These are phyloP conservation scores for Perizoma flavofasciatum DNA, from an alignment of 2,888 invertebrate species.

Conservation along the genomic window DNA sequence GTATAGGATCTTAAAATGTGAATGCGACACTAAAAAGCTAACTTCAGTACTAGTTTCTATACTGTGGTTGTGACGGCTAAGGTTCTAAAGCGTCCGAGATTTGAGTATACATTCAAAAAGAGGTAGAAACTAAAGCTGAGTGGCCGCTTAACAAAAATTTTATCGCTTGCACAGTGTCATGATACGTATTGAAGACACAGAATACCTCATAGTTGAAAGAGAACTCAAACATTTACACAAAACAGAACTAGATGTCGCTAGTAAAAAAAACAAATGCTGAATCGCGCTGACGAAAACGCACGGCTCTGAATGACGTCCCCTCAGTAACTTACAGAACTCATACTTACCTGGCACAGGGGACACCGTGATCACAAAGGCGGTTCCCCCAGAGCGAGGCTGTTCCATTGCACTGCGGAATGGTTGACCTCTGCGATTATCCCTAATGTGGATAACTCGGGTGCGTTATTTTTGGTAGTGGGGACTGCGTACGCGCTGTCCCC, in stretches of 20 bases:
- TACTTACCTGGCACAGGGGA: conserved; percentile 4
- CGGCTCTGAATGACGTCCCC: not conserved
- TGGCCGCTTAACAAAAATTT: no score
- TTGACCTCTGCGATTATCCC: conserved; percentile 3
- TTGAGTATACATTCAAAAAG: no score
- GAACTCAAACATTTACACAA: not conserved
- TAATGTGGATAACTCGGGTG: conserved; percentile 3
- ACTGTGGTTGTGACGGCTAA: no score
- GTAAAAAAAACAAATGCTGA: not conserved
- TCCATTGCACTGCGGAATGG: conserved; percentile 2
- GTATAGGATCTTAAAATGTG: not conserved
- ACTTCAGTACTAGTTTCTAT: no score
- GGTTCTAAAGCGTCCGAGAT: no score
- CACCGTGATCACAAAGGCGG: conserved; percentile 1
- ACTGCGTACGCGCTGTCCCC: conserved; percentile 4
- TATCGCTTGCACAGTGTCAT: no score
- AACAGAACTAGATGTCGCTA: not conserved
- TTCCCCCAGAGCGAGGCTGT: conserved; percentile 1
- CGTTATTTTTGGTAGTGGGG: conserved; percentile 2
- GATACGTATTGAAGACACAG: not conserved
- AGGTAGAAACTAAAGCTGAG: no score
- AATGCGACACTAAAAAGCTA: no score
- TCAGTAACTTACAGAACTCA: conserved; percentile 1
- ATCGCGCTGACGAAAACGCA: conserved; percentile 6
- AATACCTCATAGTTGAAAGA: not conserved